Evolutionary conservation across 2,888 invertebrate genomes (phyloP), one percentile per base, ranked within the genome.

Genomic region (Thysanoteuthis rhombus): DNA sequence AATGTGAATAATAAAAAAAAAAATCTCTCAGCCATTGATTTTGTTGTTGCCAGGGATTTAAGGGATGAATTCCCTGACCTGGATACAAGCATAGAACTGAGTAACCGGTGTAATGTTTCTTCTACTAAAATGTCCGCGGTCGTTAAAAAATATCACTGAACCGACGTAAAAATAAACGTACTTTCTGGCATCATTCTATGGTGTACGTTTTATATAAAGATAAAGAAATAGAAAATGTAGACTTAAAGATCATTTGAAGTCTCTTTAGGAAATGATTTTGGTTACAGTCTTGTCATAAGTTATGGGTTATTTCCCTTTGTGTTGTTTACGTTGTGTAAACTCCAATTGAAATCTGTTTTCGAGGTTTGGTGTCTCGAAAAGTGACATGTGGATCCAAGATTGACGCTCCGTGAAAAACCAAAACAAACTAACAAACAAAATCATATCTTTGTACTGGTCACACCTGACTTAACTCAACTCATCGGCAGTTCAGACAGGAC

Each of bases 291-390:
- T 25, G n/a, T 75, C 19, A n/a, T 1, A 75, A 75, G n/a, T 10
- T 16, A 36, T 75, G 8, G n/a, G n/a, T 75, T 75, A n/a, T n/a
- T 16, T 36, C 75, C 75, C 75, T 75, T 75, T 16, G n/a, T 75
- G 75, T 75, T 75, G 75, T 75, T 75, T 75, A 75, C 75, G 75
- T 75, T 75, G 75, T 75, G 75, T 75, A 75, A 75, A 75, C 75
- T 75, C 75, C 16, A 75, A 75, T 75, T 75, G 75, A 75, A 75
- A 75, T 75, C 75, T n/a, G 16, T 75, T 75, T n/a, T 75, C 75
- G 75, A 36, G 75, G n/a, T 75, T 75, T 75, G n/a, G 36, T 75
- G 16, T 75, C n/a, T 75, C 3, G 75, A 75, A 75, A 75, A 75
- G 75, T 75, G 75, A 75, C 75, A 75, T 75, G 75, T 75, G 75